Conservation (phyloP, 2,888 invertebrate genomes). For the Dendrolimus houi region DNA sequence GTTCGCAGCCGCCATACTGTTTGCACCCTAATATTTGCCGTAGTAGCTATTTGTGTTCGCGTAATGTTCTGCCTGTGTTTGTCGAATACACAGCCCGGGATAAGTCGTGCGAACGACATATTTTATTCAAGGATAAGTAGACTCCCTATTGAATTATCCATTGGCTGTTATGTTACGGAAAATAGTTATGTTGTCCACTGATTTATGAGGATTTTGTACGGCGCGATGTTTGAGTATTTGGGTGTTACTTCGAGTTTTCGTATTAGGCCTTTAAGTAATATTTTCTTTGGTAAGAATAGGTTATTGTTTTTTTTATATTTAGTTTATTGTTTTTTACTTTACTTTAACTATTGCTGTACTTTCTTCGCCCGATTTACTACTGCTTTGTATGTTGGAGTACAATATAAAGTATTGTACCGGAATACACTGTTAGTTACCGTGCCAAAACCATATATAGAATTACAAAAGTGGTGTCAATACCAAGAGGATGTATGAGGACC, state of each 20-base stretch:
- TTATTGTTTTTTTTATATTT: no score
- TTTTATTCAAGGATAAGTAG: not conserved
- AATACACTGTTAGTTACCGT: no score
- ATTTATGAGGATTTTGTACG: not conserved
- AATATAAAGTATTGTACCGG: no score
- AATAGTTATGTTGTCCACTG: not conserved
- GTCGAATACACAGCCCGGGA: slow-evolving; percentile 9
- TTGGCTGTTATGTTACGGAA: not conserved
- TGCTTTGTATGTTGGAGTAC: no score
- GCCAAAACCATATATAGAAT: no score
- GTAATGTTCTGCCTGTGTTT: slow-evolving; percentile 20
- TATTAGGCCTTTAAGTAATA: not conserved
- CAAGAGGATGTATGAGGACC: no score
- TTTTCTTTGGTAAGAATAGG: not conserved
- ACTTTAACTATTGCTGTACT: no score
- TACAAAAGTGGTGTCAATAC: no score
- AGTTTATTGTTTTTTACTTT: no score
- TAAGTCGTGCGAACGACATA: not conserved
- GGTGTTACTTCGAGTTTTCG: not conserved
- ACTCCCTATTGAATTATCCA: not conserved
- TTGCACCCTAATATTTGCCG: slow-evolving; percentile 12
- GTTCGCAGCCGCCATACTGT: slow-evolving; percentile 21
- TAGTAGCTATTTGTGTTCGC: slow-evolving; percentile 17
- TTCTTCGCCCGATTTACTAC: no score
- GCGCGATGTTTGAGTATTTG: not conserved